These are phyloP conservation scores for Grus americana DNA, from an alignment of 2,113 vertebrate species.

Conservation along the genomic window DNA sequence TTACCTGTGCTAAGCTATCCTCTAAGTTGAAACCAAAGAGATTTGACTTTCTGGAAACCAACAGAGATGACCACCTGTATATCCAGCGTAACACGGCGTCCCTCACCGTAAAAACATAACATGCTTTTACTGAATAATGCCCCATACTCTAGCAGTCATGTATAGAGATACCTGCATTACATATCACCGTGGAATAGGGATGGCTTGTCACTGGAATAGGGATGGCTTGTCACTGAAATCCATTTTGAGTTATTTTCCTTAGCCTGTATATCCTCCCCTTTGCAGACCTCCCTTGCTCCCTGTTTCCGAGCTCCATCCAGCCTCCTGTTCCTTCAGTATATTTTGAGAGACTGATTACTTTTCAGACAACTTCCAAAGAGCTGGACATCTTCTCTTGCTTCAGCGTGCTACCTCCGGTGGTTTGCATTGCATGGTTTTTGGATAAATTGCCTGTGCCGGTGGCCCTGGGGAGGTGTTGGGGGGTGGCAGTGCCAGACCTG, in stretches of 20 bases:
- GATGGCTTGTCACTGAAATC: background rate
- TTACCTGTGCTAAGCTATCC: background rate
- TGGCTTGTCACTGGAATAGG: too few relatives aligned
- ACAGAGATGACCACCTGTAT: background rate
- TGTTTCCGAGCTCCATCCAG: background rate
- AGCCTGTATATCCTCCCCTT: background rate
- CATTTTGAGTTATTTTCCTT: background rate
- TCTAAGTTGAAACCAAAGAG: background rate
- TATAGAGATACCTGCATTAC: background rate
- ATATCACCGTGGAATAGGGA: background rate
- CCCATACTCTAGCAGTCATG: background rate
- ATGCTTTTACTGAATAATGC: background rate
- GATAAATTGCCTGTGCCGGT: background rate
- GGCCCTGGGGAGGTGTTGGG: background rate
- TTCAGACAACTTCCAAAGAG: background rate
- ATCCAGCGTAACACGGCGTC: background rate
- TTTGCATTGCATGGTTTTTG: background rate
- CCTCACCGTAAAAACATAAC: background rate
- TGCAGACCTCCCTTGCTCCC: background rate
- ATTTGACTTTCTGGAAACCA: background rate
- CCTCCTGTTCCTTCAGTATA: background rate
- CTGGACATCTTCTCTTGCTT: background rate
- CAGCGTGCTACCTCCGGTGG: rapidly evolving
- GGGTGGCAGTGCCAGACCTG: background rate
- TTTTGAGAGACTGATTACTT: background rate